phyloP scores from a whole-genome alignment of 2,797 vertebrate species.

The Kryptolebias ocellatus region DNA sequence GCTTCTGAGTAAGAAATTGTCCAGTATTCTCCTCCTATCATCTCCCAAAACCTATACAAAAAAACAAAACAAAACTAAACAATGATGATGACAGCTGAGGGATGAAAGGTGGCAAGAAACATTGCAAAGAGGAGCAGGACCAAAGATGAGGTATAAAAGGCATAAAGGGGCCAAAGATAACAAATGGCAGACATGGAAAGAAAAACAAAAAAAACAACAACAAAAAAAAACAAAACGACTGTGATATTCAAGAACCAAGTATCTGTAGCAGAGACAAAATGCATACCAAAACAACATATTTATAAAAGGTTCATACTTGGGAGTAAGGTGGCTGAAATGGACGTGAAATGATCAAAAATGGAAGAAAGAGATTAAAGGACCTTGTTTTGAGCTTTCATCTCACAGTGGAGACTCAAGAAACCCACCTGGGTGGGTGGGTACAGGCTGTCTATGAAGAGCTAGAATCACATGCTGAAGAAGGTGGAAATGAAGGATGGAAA shows the following conservation, averaged over 20 bases:
- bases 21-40: conserved; percentile 70
- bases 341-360: conserved; percentile 33
- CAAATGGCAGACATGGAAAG: conserved; percentile 12
- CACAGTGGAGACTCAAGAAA: conserved; percentile 21
- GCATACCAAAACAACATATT: conserved; percentile 17
- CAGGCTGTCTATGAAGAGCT: conserved; percentile 39
- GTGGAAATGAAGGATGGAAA: conserved; percentile 27
- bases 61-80: conserved; percentile 23
- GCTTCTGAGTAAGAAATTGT: conserved; percentile 65
- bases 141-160: neutral
- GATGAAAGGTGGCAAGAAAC: conserved; percentile 15
- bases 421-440: conserved; percentile 30
- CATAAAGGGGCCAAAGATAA: conserved; percentile 5
- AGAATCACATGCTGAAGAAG: conserved; percentile 21
- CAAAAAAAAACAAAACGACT: conserved; percentile 13
- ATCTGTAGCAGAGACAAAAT: conserved; percentile 25
- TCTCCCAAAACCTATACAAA: conserved; percentile 67
- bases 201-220: conserved; percentile 15
- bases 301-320: conserved; percentile 25
- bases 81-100: conserved; percentile 31
- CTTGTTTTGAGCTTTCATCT: conserved; percentile 52
- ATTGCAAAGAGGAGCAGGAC: conserved; percentile 12
- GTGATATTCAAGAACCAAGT: neutral
- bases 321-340: conserved; percentile 16
- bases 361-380: conserved; percentile 59